Conservation (phyloP, 2,888 invertebrate species). For the Argyra leucocephala region DNA sequence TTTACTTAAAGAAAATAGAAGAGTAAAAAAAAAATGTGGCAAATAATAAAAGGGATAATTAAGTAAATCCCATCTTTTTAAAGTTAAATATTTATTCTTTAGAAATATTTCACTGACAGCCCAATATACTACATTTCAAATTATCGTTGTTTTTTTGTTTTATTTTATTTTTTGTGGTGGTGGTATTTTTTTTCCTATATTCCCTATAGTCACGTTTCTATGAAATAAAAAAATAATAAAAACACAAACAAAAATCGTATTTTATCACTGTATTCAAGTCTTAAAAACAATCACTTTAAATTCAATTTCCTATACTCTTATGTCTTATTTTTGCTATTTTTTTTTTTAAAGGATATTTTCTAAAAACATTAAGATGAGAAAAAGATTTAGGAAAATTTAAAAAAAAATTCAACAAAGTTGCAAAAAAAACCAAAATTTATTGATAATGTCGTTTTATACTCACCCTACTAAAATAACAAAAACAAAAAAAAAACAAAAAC, state of each 20-base stretch:
- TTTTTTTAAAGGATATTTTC: neutral
- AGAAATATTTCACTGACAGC: neutral
- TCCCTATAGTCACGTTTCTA: too few species aligned
- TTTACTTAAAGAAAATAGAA: too few species aligned
- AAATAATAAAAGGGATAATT: neutral
- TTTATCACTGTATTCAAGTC: neutral
- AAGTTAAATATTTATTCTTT: neutral
- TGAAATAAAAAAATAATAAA: neutral
- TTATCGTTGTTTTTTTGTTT: neutral
- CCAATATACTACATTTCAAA: neutral
- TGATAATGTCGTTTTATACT: neutral
- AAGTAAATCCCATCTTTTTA: neutral
- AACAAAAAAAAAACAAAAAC: too few species aligned
- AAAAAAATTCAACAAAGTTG: too few species aligned
- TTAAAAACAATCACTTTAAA: slow-evolving; percentile 4
- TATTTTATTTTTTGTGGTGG: neutral
- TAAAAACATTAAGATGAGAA: neutral
- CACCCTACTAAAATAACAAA: too few species aligned
- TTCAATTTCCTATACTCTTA: neutral
- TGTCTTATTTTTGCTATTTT: neutral
- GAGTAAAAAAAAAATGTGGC: too few species aligned
- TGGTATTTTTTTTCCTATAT: too few species aligned
- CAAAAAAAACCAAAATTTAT: neutral
- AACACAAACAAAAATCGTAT: neutral
- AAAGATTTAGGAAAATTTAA: neutral